Percentiles rank a stretch among this genome's conserved stretches.
These are phyloP conservation scores for Alviniconcha strummeri DNA, from an alignment of 2,888 invertebrate genomes.

Conservation along the genomic window DNA sequence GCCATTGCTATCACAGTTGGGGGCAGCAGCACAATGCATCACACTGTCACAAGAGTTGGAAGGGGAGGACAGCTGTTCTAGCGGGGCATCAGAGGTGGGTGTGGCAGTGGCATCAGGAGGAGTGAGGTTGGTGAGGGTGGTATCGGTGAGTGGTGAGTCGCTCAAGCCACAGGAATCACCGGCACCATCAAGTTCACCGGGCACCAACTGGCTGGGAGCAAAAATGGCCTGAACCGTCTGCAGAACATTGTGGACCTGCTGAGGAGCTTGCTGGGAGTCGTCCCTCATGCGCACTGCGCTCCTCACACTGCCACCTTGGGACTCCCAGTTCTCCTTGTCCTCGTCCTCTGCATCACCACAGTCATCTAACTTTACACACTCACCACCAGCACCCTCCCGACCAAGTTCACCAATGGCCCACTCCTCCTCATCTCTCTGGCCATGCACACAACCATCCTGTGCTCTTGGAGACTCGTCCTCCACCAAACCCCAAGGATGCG, in stretches of 20 bases:
- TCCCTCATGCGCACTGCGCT: no score
- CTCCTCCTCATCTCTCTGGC: no score
- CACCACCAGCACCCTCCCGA: no score
- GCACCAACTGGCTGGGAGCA: not conserved
- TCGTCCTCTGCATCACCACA: not conserved
- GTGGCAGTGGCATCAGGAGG: not conserved
- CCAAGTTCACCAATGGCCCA: no score
- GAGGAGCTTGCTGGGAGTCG: not conserved
- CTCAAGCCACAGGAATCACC: not conserved
- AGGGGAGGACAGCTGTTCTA: not conserved
- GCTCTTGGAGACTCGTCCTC: no score
- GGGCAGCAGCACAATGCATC: not conserved
- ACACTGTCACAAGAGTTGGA: not conserved
- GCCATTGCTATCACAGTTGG: not conserved
- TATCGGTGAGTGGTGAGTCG: slow-evolving; percentile 9
- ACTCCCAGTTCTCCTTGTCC: slow-evolving; percentile 15
- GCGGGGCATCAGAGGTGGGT: not conserved
- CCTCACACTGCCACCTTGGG: not conserved
- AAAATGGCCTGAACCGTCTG: slow-evolving; percentile 5
- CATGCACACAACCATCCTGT: no score
- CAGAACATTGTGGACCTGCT: not conserved
- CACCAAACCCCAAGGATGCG: no score
- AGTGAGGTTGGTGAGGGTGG: slow-evolving; percentile 22
- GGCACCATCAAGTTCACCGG: not conserved
- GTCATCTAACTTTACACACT: not conserved